Percentiles rank a stretch among this genome's conserved stretches.
Evolutionary conservation across 2,888 invertebrate genomes (phyloP).

Genomic region (Melangyna quadrimaculata): DNA sequence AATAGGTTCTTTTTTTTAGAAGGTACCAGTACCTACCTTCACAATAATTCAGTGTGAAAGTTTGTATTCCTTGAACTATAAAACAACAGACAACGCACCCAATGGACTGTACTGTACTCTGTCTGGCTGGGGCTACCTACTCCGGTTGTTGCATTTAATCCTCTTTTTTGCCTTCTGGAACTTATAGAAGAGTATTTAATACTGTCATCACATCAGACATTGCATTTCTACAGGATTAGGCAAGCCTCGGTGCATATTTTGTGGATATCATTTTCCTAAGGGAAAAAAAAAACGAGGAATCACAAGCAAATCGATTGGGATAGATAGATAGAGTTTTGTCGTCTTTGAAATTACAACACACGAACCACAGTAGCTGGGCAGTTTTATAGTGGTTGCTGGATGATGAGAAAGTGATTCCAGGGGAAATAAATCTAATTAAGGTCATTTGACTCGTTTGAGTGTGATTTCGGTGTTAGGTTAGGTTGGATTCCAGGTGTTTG

Average conservation of each 20-base stretch:
- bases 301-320: background rate
- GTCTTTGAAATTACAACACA: background rate
- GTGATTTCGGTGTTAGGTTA: background rate
- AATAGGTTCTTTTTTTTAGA: background rate
- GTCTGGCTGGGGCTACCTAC: background rate
- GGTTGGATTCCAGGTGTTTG: background rate
- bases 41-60: background rate
- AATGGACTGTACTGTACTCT: too few species aligned
- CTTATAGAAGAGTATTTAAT: background rate
- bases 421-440: conserved; percentile 45
- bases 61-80: background rate
- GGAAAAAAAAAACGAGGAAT: background rate
- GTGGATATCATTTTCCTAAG: background rate
- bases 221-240: conserved; percentile 19
- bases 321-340: background rate
- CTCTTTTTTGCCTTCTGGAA: conserved; percentile 5
- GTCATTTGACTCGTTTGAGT: conserved; percentile 10
- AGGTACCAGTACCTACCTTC: too few species aligned
- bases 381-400: too few species aligned
- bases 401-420: conserved; percentile 33
- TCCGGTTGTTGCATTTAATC: background rate
- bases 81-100: background rate
- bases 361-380: conserved; percentile 22
- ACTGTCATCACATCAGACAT: background rate
- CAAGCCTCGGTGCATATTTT: conserved; percentile 24